phyloP scores from a whole-genome alignment of 2,797 vertebrate species.

The Champsocephalus gunnari region DNA sequence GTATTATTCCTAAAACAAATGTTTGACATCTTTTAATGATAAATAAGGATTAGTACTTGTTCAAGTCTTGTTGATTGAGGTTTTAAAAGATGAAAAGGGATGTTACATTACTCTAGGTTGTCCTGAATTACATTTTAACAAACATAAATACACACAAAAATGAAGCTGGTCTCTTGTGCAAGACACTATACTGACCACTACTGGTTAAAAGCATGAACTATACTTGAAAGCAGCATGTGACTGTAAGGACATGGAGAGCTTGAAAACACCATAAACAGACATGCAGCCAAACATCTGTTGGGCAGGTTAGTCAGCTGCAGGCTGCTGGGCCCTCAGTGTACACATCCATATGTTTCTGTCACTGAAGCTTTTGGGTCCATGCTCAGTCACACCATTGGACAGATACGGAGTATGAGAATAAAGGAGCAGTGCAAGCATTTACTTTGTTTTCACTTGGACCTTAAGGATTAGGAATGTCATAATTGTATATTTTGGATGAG shows the following conservation, averaged over 20 bases:
- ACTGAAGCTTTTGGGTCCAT: constrained; percentile 31
- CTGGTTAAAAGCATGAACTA: constrained; percentile 47
- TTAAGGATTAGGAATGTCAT: constrained; percentile 2
- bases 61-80: not conserved
- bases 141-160: constrained; percentile 5
- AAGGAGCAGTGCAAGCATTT: constrained; percentile 12
- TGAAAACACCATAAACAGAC: constrained; percentile 63
- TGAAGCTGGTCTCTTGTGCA: not conserved
- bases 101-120: not conserved
- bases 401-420: constrained; percentile 8
- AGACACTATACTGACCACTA: constrained; percentile 62
- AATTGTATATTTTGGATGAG: not conserved
- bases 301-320: constrained; percentile 54
- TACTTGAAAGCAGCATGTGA: constrained; percentile 15
- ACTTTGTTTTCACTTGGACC: not conserved
- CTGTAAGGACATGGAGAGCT: constrained; percentile 5
- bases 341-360: constrained; percentile 70
- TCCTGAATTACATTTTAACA: not conserved
- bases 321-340: constrained; percentile 51
- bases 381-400: constrained; percentile 20
- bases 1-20: not conserved
- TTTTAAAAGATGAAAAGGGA: not conserved
- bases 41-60: not conserved
- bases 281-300: constrained; percentile 58
- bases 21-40: not conserved